Evolutionary conservation across 2,797 vertebrate species (phyloP).

Genomic region (Trachurus trachurus): DNA sequence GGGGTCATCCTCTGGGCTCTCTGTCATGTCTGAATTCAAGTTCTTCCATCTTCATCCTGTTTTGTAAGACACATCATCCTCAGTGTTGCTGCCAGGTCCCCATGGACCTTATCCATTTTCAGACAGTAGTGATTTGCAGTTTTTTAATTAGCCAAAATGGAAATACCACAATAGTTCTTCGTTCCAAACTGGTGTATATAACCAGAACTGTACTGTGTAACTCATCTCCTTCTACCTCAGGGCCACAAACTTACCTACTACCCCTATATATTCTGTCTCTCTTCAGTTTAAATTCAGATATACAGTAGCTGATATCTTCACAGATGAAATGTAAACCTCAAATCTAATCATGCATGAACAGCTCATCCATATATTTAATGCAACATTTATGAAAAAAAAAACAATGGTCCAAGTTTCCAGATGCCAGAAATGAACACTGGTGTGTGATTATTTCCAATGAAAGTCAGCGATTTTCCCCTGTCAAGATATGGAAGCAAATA

Average conservation of each 20-base stretch:
- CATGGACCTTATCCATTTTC: background rate
- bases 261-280: background rate
- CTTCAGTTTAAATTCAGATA: too few species aligned
- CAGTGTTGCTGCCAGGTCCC: background rate
- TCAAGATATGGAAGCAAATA: conserved; percentile 25
- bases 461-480: conserved; percentile 9
- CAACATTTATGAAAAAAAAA: background rate
- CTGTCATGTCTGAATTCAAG: background rate
- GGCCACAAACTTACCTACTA: too few species aligned
- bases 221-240: too few species aligned
- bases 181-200: too few species aligned
- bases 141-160: too few species aligned
- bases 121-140: too few species aligned
- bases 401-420: background rate
- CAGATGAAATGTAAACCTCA: background rate
- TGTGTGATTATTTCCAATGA: conserved; percentile 5
- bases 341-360: background rate
- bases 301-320: background rate
- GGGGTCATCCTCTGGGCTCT: background rate
- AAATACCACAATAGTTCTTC: too few species aligned
- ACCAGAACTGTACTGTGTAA: too few species aligned
- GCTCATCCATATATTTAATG: background rate
- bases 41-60: background rate
- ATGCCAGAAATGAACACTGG: background rate
- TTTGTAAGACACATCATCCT: background rate